Conservation (phyloP, 2,888 invertebrate genomes). For the Chymomyza caudatula region DNA sequence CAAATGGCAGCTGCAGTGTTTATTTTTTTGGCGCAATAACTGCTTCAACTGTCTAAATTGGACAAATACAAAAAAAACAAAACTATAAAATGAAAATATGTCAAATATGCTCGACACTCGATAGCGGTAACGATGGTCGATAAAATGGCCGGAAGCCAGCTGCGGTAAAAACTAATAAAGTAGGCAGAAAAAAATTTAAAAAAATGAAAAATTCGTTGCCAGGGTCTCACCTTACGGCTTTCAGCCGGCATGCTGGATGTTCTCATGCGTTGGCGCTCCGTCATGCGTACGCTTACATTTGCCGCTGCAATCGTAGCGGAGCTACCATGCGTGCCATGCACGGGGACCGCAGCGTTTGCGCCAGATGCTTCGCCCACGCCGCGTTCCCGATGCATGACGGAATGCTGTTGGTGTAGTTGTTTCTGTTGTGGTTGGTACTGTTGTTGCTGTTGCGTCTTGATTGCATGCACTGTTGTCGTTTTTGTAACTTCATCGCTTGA, state of each 20-base stretch:
- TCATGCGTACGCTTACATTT: slow-evolving; percentile 54
- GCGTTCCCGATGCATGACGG: slow-evolving; percentile 35
- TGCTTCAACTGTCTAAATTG: slow-evolving; percentile 17
- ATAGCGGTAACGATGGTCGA: not conserved
- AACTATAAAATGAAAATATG: slow-evolving; percentile 25
- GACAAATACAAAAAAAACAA: slow-evolving; percentile 22
- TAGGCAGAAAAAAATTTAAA: not conserved
- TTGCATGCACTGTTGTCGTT: not conserved
- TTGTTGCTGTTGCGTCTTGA: slow-evolving; percentile 4
- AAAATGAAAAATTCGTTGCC: not conserved
- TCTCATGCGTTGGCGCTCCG: slow-evolving; percentile 73
- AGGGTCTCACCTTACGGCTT: slow-evolving; percentile 74
- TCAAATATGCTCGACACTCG: not conserved
- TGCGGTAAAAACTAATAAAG: not conserved
- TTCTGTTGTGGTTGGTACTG: slow-evolving; percentile 10
- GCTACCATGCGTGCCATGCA: slow-evolving; percentile 46
- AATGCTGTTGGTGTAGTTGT: slow-evolving; percentile 30
- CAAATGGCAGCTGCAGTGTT: not conserved
- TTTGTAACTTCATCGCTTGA: slow-evolving; percentile 28
- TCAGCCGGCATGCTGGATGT: slow-evolving; percentile 78
- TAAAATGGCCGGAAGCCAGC: not conserved
- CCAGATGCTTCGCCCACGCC: slow-evolving; percentile 30
- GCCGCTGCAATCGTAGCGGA: slow-evolving; percentile 58
- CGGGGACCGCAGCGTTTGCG: slow-evolving; percentile 6
- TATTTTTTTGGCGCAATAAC: not conserved